Base-by-base conservation (phyloP, 1,140 invertebrate genomes). In the Ruditapes philippinarum region DNA sequence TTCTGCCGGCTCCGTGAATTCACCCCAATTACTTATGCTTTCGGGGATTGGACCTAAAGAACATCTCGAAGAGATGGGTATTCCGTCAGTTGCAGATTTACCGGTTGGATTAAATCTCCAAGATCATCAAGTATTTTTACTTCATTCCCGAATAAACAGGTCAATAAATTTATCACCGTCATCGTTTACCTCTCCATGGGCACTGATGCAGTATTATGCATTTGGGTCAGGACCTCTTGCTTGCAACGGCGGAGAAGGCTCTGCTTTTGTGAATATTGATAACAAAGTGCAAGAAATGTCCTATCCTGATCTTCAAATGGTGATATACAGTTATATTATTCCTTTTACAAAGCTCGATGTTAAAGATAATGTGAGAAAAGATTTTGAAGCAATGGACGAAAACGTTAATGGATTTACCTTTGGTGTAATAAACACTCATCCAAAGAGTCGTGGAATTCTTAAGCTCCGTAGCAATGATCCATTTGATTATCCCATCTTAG, bases 11-110 rank as follows among this genome's bases (percentile, higher is more conserved):
- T 96, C 98, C 0, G 96, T 99, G 0, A 98, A 98, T 98, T 81
- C 98, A 0, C 97, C 98, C 0, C 98, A 99, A 90, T 91, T 99
- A 0, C 94, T 99, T 4, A 98, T 99, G 98, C 95, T 99, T 0
- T 98, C 98, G 0, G 98, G 98, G 0, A 97, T 99, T 1, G 98
- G 98, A 0, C 98, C 98, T 5, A 76, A 65, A 65, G 51, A 76
- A 57, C 84, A 86, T 62, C 54, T 86, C n/a, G 36, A 60, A 40
- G 49, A 54, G 22, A 38, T 62, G 33, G 33, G 31, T 31, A 81
- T 81, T 14, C 78, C 78, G 0, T 51, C 38, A 36, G 40, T 60
- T 12, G 78, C 78, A 49, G 54, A 81, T n/a, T 12, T 81, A 25
- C 57, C 78, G 0, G 57, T 81, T 33, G 49, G 51, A 7, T 45